Base-by-base conservation (phyloP, 2,888 invertebrate species). In the Cryptus viduatorius region DNA sequence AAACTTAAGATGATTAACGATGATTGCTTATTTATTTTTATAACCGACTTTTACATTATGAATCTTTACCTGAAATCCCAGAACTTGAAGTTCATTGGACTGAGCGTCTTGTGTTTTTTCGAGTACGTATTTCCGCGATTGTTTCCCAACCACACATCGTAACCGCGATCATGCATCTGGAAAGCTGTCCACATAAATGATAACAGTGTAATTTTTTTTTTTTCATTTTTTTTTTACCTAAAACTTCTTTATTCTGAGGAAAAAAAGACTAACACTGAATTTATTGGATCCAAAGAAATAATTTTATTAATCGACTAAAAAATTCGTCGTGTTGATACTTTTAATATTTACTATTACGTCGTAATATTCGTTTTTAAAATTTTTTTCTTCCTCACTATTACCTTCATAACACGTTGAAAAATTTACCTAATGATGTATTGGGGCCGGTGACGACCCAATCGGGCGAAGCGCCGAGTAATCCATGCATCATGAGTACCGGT, bases 141-240 rank as follows among this genome's bases (percentile, higher is more conserved):
- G 90, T 95, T 95, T 1, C 95, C 95, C 79, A 95, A 82, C 95
- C 95, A 95, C 4, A 93, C 90, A 82, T 93, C 93, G 82, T 91
- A 80, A 12, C 73, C 80, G 12, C 16, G 65, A 91, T 37, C 91
- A 42, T 67, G 73, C 50, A 80, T 7, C n/a, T 56, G 16, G n/a
- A 73, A 80, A 1, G 80, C 80, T 80, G 3, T 19, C 16, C 29
- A 1, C 14, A 24, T 8, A 16, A 12, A 31, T 37, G 12, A 29
- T 31, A 44, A 61, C 37, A 16, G 29, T 12, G 1, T 4, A 1
- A 1, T 48, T 64, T n/a, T 1, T 46, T 44, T 59, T 16, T 12
- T 12, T 8, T 19, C 10, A 24, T 24, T 46, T 46, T 48, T 19
- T 56, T 12, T 24, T 71, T 31, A 7, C 19, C 44, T 42, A 2